Evolutionary conservation across 2,113 vertebrate genomes (phyloP), one percentile per base, ranked within the genome.

Genomic region (Promerops cafer): DNA sequence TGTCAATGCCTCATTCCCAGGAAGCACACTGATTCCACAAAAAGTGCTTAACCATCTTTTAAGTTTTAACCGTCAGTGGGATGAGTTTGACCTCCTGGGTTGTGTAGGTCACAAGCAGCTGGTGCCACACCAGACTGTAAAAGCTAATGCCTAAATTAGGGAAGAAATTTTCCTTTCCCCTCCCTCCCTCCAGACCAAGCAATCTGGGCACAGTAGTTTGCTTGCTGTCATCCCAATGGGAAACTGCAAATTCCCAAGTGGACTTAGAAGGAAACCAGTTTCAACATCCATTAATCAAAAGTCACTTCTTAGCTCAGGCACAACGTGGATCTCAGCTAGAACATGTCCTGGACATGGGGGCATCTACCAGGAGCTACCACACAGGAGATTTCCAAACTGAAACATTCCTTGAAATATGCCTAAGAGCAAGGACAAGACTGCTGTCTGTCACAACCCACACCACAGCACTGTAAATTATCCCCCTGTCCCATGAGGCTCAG

Each of bases 111-210:
- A 49, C 24, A 56, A 71, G 20, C 19, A 82, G 35, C 13, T 27
- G 27, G 24, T 87, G 66, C 56, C 60, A 83, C 49, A 49, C 22
- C 16, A 79, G 70, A 64, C 39, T 71, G 40, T 57, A 79, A 84
- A 89, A 91, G 42, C 18, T 59, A 76, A 91, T 87, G 84, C 35
- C 91, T 85, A 87, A 95, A 95, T 92, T 87, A 92, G 88, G 90
- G 42, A 90, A 93, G 66, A 88, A 86, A n/a, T 74, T 47, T 74
- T 66, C 50, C 52, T 50, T 50, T 59, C 64, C 68, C 47, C 59
- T 94, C 83, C 79, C 35, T 42, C 56, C 83, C 79, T 60, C 71
- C 76, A 52, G 45, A 83, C 50, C 40, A 77, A 90, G 42, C 59
- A 45, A 42, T 72, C 12, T 54, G 75, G 50, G 37, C 20, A 61